Conservation (phyloP, 2,113 vertebrate species). For the Bujurquina vittata region DNA sequence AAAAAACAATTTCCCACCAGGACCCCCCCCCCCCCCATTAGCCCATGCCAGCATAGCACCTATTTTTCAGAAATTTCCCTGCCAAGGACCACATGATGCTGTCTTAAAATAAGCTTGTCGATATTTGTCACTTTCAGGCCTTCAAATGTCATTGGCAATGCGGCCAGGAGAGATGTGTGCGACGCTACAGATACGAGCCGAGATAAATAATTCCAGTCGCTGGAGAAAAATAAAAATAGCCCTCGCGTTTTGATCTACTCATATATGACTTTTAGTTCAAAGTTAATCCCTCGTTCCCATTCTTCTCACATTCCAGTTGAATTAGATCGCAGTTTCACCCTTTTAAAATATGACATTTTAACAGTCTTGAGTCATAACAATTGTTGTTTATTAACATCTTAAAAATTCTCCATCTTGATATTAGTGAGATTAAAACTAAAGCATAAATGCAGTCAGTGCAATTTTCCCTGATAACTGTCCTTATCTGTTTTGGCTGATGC, state of each 20-base stretch:
- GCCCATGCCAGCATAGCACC: constrained; percentile 29
- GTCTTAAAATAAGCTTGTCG: constrained; percentile 59
- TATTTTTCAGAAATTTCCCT: constrained; percentile 56
- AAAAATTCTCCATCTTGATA: constrained; percentile 37
- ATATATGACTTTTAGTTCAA: constrained; percentile 59
- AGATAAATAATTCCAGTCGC: constrained; percentile 36
- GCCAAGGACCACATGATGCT: neutral
- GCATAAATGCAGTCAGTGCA: constrained; percentile 56
- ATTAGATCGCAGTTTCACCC: constrained; percentile 42
- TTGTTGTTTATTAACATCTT: constrained; percentile 51
- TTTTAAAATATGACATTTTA: constrained; percentile 59
- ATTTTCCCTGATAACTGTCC: constrained; percentile 39
- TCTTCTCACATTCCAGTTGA: constrained; percentile 9
- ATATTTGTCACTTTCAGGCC: constrained; percentile 59
- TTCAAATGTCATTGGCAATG: constrained; percentile 36
- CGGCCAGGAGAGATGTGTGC: constrained; percentile 35
- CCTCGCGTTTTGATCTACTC: constrained; percentile 44
- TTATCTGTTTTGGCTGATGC: constrained; percentile 4
- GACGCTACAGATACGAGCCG: constrained; percentile 29
- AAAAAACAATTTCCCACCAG: constrained; percentile 79
- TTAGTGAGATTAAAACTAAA: constrained; percentile 59
- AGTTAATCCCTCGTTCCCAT: constrained; percentile 1
- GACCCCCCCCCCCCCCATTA: constrained; percentile 55
- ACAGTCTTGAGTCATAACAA: constrained; percentile 55
- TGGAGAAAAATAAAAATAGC: constrained; percentile 8